Evolutionary conservation across 2,888 invertebrate genomes (phyloP).

Genomic region (Incurvaria masculella): DNA sequence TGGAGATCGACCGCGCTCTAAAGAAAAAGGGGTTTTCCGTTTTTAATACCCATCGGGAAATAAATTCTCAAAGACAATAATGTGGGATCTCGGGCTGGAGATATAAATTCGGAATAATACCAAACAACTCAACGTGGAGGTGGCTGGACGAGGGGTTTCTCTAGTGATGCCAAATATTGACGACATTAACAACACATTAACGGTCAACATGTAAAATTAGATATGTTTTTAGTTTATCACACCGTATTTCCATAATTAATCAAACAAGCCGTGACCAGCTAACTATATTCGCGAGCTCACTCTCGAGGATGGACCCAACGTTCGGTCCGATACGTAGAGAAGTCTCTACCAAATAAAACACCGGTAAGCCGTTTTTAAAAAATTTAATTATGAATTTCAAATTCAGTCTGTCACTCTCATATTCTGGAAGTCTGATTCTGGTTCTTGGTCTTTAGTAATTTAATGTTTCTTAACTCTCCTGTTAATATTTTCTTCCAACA

Average conservation of each 20-base stretch:
- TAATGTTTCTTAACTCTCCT: too few species aligned
- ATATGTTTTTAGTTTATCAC: conserved; percentile 8
- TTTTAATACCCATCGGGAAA: conserved; percentile 55
- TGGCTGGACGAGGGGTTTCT: conserved; percentile 24
- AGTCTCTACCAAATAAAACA: too few species aligned
- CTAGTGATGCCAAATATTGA: conserved; percentile 10
- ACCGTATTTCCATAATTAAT: conserved; percentile 1
- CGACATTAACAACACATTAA: neutral
- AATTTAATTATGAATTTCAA: too few species aligned
- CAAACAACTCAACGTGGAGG: conserved; percentile 28
- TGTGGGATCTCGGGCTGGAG: conserved; percentile 46
- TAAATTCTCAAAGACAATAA: conserved; percentile 54
- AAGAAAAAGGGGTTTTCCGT: conserved; percentile 50
- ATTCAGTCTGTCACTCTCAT: too few species aligned
- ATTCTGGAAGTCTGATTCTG: too few species aligned
- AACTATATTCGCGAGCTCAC: too few species aligned
- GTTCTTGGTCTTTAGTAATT: too few species aligned
- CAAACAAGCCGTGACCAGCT: neutral
- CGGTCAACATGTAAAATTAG: conserved; percentile 15
- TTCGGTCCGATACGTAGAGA: too few species aligned
- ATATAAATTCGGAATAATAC: conserved; percentile 55
- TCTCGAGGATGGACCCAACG: too few species aligned
- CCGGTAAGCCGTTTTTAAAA: too few species aligned
- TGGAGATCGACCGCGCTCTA: conserved; percentile 40
- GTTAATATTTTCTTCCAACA: too few species aligned